Evolutionary conservation across 2,888 invertebrate genomes (phyloP).

Genomic region (Nomada flava): DNA sequence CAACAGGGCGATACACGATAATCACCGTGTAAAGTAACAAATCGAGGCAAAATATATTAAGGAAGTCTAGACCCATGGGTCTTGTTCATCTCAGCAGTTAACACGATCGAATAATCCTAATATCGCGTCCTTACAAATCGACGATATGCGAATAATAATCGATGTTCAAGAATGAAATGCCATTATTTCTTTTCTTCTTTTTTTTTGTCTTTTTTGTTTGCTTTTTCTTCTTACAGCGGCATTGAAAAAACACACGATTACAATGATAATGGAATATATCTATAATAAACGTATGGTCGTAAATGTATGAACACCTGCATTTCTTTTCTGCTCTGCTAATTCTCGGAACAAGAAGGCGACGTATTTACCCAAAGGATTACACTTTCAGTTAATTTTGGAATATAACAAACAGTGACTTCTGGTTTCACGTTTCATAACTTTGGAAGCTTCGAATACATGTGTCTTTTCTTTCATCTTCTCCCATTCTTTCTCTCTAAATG

Average conservation of each 20-base stretch:
- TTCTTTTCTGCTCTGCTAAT: constrained; percentile 4
- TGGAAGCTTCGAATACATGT: constrained; percentile 47
- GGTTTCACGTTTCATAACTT: constrained; percentile 17
- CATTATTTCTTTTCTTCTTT: background rate
- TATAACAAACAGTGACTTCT: constrained; percentile 40
- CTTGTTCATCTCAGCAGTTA: background rate
- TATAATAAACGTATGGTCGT: constrained; percentile 30
- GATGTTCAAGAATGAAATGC: constrained; percentile 50
- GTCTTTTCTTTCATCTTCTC: background rate
- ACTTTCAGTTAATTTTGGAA: constrained; percentile 10
- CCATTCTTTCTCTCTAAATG: background rate
- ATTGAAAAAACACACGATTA: constrained; percentile 20
- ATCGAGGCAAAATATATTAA: constrained; percentile 27
- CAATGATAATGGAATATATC: constrained; percentile 38
- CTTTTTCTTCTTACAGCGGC: background rate
- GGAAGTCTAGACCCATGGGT: constrained; percentile 8
- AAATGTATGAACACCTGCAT: constrained; percentile 7
- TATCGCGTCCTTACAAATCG: constrained; percentile 45
- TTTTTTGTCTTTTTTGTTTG: background rate
- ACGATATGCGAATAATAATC: constrained; percentile 57
- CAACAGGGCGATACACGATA: constrained; percentile 8
- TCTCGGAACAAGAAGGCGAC: constrained; percentile 42
- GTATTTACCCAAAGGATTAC: constrained; percentile 24
- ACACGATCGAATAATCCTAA: constrained; percentile 20
- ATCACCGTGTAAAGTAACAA: constrained; percentile 26